A percentile compares a stretch with the other conserved stretches of the same genome.
Conservation (phyloP, 2,888 invertebrate genomes). For the Orchesella flavescens region DNA sequence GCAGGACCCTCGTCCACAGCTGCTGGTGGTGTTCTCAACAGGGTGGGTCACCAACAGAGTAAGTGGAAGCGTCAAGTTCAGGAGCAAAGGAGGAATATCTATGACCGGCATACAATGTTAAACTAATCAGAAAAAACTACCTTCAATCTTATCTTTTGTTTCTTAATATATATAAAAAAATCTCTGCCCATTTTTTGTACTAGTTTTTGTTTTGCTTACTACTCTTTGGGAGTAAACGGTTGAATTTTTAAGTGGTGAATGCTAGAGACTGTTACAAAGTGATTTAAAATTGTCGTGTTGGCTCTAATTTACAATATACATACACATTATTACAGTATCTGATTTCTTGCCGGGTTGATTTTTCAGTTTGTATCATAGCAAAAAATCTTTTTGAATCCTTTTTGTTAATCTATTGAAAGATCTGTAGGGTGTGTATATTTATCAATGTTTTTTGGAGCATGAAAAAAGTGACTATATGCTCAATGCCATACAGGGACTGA, state of each 20-base stretch:
- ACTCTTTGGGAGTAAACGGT: too few species aligned
- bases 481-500: constrained; percentile 50
- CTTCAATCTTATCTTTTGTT: too few species aligned
- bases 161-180: too few species aligned
- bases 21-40: constrained; percentile 82
- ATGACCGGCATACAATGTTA: constrained; percentile 97
- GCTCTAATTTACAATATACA: too few species aligned
- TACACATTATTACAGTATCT: too few species aligned
- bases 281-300: too few species aligned
- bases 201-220: too few species aligned
- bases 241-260: background rate
- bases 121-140: constrained; percentile 79
- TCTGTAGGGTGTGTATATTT: background rate
- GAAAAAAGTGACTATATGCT: constrained; percentile 10
- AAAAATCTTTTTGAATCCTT: background rate
- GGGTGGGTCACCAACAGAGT: constrained; percentile 96
- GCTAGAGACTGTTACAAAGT: too few species aligned
- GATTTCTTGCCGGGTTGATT: too few species aligned
- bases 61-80: constrained; percentile 98
- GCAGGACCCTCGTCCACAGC: constrained; percentile 64
- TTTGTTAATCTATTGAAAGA: background rate
- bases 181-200: too few species aligned
- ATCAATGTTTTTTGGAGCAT: constrained; percentile 6
- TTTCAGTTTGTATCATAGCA: constrained; percentile 4
- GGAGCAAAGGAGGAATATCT: constrained; percentile 95